Base-by-base conservation (phyloP, 2,888 invertebrate genomes). In the Meghimatium bilineatum region DNA sequence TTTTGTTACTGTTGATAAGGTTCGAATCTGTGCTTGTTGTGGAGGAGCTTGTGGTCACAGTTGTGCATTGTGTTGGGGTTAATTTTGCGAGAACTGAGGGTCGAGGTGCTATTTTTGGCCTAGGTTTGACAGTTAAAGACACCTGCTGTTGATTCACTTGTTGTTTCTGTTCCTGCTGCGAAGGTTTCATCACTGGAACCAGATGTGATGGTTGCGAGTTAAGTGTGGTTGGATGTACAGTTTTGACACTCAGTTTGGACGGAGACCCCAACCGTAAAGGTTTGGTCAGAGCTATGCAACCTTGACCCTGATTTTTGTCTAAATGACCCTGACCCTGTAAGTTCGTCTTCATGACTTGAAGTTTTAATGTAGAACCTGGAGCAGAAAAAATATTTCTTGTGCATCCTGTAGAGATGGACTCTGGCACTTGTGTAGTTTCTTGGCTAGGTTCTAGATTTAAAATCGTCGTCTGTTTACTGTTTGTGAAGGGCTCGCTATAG, bases 201-300 rank as follows among this genome's bases (percentile, higher is more conserved):
- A 75, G 60, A 23, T 75, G 52, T 34, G 44, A 12, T 17, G 78
- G 52, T 60, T 78, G 78, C 23, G 78, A 17, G 29, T 52, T 38
- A 26, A 38, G 78, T 44, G 78, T 44, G 23, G 44, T 66, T 26
- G 78, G 36, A 29, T 60, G 63, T 34, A 78, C n/a, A 44, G 78
- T 44, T 32, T 60, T 78, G 1, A 78, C n/a, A n/a, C 78, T 78
- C n/a, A 77, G 3, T 38, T 60, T 77, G 23, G 77, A 38, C 36
- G 77, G 77, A 49, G 67, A n/a, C 0, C 34, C 60, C 29, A 80
- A 26, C n/a, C 36, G 49, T 14, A 80, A 38, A 71, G 80, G 80
- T 52, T 72, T 71, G 29, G 80, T 80, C 71, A 80, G n/a, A 14
- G 80, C 52, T 20, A 80, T 56, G 36, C 71, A 80, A 0, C 80